Base-by-base conservation (phyloP, 2,113 vertebrate species). In the Nibea coibor region DNA sequence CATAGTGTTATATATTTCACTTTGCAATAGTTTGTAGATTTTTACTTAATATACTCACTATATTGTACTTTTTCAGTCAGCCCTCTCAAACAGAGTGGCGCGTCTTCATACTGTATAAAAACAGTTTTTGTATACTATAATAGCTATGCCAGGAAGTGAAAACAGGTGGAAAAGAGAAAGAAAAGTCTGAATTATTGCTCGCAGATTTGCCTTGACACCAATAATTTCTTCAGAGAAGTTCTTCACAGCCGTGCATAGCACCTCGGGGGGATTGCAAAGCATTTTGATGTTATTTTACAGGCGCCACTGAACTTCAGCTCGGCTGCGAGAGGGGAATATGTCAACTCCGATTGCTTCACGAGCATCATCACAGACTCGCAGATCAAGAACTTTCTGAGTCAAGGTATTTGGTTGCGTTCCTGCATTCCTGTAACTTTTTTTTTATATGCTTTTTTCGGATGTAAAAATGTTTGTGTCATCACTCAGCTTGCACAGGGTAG, bases 251-350 rank as follows among this genome's bases (percentile, higher is more conserved):
- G 28, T 74, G 43, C 62, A 43, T 12, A 22, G 62, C 75, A 39
- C 83, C 81, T 75, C 65, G 5, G 78, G 85, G 69, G 69, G 43
- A 56, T n/a, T 68, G 61, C 72, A 74, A 77, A 68, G 56, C 78
- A 65, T 63, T 77, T 50, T 72, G 70, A 85, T 82, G 86, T 80
- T 80, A 62, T 83, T 82, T 91, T 75, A 19, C 66, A 72, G 78
- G 83, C 51, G 1, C 63, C 85, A 43, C 78, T 80, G 74, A 80
- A 74, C 85, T 68, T 8, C 6, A 78, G 81, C 7, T 82, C 20
- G 53, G 67, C 63, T 75, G 35, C 53, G 24, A 68, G 74, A 47
- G 58, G 28, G n/a, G 59, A 47, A 86, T 28, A 48, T 72, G 78
- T 78, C 78, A 72, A n/a, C 67, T 77, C 39, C 14, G 31, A 66